phyloP scores from a whole-genome alignment of 1,140 invertebrate species.

The Manduca sexta region DNA sequence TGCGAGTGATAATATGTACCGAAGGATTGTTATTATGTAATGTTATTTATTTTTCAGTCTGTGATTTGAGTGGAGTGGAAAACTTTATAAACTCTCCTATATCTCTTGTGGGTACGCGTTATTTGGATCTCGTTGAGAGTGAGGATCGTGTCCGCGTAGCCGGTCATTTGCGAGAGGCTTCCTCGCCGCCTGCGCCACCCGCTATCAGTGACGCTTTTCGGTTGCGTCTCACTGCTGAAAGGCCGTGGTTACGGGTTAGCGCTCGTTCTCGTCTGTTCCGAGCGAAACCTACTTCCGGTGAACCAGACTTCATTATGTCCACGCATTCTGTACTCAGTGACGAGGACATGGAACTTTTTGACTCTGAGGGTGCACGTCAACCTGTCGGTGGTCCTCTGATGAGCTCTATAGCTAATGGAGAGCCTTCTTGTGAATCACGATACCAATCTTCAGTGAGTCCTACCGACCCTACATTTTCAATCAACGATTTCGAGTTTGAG shows the following conservation, averaged over 20 bases:
- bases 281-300: constrained; percentile 78
- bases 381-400: constrained; percentile 77
- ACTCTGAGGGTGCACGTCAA: constrained; percentile 44
- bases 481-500: constrained; percentile 77
- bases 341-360: constrained; percentile 68
- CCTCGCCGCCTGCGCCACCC: constrained; percentile 75
- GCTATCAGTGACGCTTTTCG: constrained; percentile 85
- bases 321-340: constrained; percentile 86
- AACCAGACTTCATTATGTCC: constrained; percentile 92
- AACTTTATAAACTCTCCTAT: constrained; percentile 46
- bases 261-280: constrained; percentile 91
- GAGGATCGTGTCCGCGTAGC: constrained; percentile 82
- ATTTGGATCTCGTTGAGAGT: constrained; percentile 86
- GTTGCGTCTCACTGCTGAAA: constrained; percentile 82
- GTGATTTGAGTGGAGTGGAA: constrained; percentile 63
- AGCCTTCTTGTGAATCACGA: constrained; percentile 38
- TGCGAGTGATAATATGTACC: too few species aligned
- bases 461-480: constrained; percentile 44
- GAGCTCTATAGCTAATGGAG: constrained; percentile 78
- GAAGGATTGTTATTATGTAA: too few species aligned
- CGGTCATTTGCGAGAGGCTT: constrained; percentile 84
- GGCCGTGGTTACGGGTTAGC: constrained; percentile 84
- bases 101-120: constrained; percentile 77
- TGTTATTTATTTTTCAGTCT: constrained; percentile 42
- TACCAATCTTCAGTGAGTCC: constrained; percentile 45